These are phyloP conservation scores for Scaptomyza flava DNA, from an alignment of 2,888 invertebrate genomes.

Conservation along the genomic window DNA sequence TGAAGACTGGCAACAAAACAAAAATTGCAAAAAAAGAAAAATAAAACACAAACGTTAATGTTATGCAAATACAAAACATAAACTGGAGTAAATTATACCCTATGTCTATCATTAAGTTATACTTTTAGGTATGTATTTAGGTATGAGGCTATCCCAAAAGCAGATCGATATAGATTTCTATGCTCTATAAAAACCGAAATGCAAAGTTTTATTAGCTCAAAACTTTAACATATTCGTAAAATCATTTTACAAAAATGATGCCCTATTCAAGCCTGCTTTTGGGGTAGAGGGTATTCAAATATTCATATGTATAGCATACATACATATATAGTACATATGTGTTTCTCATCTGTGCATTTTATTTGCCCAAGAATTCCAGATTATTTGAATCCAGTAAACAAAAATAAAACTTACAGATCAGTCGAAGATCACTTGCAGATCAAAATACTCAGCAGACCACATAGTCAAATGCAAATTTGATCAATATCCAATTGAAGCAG, in stretches of 20 bases:
- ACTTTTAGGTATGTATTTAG: too few relatives aligned
- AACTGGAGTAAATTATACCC: conserved; percentile 19
- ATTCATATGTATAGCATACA: not conserved
- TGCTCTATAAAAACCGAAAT: too few relatives aligned
- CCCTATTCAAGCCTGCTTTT: not conserved
- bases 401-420: not conserved
- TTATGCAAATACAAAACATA: conserved; percentile 10
- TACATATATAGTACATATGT: too few relatives aligned
- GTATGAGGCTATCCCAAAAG: too few relatives aligned
- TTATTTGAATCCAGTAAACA: not conserved
- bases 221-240: too few relatives aligned
- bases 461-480: too few relatives aligned
- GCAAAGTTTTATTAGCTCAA: too few relatives aligned
- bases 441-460: not conserved
- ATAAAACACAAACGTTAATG: not conserved
- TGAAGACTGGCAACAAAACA: conserved; percentile 40
- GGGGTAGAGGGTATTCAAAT: conserved; percentile 4
- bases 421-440: not conserved
- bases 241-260: too few relatives aligned
- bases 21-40: conserved; percentile 15
- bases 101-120: not conserved
- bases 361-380: not conserved
- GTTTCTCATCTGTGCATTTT: too few relatives aligned
- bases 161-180: too few relatives aligned
- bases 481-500: too few relatives aligned